Conservation (phyloP, 1,140 invertebrate species). For the Dryas iulia region DNA sequence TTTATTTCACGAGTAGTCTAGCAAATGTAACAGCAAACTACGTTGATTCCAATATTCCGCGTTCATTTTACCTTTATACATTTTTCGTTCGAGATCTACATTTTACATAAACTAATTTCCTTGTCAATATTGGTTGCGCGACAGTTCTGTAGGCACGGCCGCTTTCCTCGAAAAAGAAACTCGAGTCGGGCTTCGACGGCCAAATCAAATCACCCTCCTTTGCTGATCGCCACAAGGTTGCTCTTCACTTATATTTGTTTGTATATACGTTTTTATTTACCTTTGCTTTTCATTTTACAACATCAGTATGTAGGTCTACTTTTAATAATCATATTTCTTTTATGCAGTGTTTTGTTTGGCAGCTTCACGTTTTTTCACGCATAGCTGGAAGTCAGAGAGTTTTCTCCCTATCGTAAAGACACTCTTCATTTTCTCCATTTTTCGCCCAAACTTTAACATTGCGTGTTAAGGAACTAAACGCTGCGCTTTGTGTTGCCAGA, state of each 20-base stretch:
- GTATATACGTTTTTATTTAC: conserved; percentile 27
- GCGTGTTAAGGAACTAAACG: no score
- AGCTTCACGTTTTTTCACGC: no score
- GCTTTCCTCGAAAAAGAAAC: conserved; percentile 68
- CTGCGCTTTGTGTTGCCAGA: no score
- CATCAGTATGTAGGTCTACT: no score
- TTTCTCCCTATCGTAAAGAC: no score
- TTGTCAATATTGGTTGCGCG: conserved; percentile 76
- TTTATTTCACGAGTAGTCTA: conserved; percentile 45
- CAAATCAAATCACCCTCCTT: conserved; percentile 77
- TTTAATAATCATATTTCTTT: no score
- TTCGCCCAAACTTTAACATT: no score
- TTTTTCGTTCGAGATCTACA: conserved; percentile 75
- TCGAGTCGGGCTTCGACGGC: conserved; percentile 60
- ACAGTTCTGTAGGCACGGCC: conserved; percentile 71
- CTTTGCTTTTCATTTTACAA: conserved; percentile 21
- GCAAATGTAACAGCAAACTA: conserved; percentile 43
- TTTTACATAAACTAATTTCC: conserved; percentile 80
- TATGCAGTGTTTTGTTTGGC: no score
- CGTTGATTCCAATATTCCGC: conserved; percentile 69
- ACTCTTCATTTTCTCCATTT: no score
- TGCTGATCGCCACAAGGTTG: conserved; percentile 66
- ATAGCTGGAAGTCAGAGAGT: no score
- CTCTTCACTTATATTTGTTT: conserved; percentile 65
- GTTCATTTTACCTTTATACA: conserved; percentile 63